These are phyloP conservation scores for Eufriesea mexicana DNA, from an alignment of 1,140 invertebrate species.

Conservation along the genomic window DNA sequence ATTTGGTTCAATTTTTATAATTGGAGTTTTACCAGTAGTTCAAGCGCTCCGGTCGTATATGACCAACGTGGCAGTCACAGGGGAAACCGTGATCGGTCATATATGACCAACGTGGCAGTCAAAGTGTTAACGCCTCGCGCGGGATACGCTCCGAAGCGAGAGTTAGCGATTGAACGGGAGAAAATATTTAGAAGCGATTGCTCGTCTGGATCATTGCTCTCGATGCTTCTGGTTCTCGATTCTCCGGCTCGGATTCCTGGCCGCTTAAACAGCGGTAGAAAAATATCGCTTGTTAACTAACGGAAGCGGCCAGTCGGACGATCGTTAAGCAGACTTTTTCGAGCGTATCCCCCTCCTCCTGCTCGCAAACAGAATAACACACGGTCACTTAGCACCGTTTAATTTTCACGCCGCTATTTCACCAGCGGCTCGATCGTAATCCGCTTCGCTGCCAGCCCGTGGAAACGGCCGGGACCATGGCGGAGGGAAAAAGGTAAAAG, in stretches of 20 bases:
- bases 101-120: no score
- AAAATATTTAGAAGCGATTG: slow-evolving; percentile 6
- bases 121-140: no score
- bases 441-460: slow-evolving; percentile 16
- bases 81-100: no score
- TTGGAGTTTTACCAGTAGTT: no score
- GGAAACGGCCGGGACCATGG: background rate
- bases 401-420: slow-evolving; percentile 58
- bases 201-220: slow-evolving; percentile 21
- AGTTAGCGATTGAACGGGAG: no score
- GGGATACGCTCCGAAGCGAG: no score
- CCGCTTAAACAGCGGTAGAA: slow-evolving; percentile 21
- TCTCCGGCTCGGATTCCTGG: background rate
- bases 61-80: no score
- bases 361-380: slow-evolving; percentile 65
- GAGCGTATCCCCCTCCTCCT: slow-evolving; percentile 29
- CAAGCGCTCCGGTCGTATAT: no score
- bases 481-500: slow-evolving; percentile 32
- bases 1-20: no score
- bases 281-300: slow-evolving; percentile 54
- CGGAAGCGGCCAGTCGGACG: slow-evolving; percentile 35
- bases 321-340: slow-evolving; percentile 58
- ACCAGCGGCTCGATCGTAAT: slow-evolving; percentile 37
- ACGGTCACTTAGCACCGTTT: slow-evolving; percentile 60
- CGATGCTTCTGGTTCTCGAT: slow-evolving; percentile 11